These are phyloP conservation scores for Delphinapterus leucas DNA, from an alignment of 2,113 vertebrate species.

Conservation along the genomic window DNA sequence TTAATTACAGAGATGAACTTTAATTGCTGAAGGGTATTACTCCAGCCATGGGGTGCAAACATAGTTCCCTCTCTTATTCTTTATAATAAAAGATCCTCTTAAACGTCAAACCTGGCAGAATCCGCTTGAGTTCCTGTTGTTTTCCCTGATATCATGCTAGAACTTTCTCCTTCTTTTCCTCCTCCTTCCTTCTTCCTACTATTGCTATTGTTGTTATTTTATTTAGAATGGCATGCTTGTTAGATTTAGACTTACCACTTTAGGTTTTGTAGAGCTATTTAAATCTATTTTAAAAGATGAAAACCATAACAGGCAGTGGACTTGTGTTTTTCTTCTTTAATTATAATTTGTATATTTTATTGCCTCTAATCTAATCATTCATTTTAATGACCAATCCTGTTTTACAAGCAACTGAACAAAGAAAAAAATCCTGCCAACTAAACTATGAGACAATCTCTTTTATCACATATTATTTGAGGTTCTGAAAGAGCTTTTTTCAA, in stretches of 20 bases:
- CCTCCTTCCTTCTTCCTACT: background rate
- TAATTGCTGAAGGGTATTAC: constrained; percentile 68
- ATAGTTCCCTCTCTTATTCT: constrained; percentile 40
- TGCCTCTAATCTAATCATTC: background rate
- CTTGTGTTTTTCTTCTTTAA: no score
- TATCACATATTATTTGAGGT: no score
- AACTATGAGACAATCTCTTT: no score
- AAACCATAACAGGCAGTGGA: no score
- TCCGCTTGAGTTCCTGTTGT: accelerated
- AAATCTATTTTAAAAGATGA: background rate
- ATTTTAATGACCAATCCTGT: background rate
- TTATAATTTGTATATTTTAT: no score
- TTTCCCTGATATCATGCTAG: accelerated
- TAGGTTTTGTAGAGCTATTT: background rate
- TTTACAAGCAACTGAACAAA: background rate
- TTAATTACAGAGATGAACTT: constrained; percentile 79
- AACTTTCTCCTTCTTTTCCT: no score
- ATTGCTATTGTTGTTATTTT: no score
- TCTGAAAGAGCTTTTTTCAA: no score
- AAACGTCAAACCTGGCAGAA: background rate
- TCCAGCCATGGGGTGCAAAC: constrained; percentile 39
- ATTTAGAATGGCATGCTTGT: background rate
- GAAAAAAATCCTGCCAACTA: background rate
- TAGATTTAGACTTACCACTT: background rate
- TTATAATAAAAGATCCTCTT: background rate